These are phyloP conservation scores for Fragum fragum DNA, from an alignment of 2,888 invertebrate genomes.

Conservation along the genomic window DNA sequence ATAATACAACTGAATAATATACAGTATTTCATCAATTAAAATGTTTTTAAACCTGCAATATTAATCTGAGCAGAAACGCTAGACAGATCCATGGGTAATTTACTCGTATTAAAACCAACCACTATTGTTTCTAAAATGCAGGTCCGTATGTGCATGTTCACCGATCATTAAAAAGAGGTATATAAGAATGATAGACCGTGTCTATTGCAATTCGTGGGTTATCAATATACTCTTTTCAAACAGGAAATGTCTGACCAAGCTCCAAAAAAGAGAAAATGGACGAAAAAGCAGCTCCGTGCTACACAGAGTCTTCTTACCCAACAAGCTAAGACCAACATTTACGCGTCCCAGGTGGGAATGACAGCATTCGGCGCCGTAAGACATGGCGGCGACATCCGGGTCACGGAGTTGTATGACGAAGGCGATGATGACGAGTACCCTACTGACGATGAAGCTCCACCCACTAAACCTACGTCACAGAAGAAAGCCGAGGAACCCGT, in stretches of 20 bases:
- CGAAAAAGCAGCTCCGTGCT: constrained; percentile 59
- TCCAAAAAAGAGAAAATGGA: constrained; percentile 57
- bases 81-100: too few relatives aligned
- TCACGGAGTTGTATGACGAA: constrained; percentile 63
- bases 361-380: constrained; percentile 78
- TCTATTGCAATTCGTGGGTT: background rate
- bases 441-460: constrained; percentile 62
- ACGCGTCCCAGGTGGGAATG: constrained; percentile 81
- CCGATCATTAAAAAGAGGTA: too few relatives aligned
- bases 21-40: too few relatives aligned
- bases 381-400: constrained; percentile 85
- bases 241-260: constrained; percentile 14
- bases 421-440: constrained; percentile 61
- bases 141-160: too few relatives aligned
- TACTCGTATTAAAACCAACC: too few relatives aligned
- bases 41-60: too few relatives aligned
- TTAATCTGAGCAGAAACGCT: too few relatives aligned
- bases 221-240: constrained; percentile 14
- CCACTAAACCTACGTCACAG: background rate
- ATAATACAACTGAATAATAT: too few relatives aligned
- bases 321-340: constrained; percentile 82
- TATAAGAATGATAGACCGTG: too few relatives aligned
- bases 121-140: too few relatives aligned
- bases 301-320: constrained; percentile 69
- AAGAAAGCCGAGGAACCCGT: constrained; percentile 2